Percentiles rank a stretch among this genome's conserved stretches.
phyloP scores from a whole-genome alignment of 2,888 invertebrate species.

The Cataglyphis rosenhaueri region DNA sequence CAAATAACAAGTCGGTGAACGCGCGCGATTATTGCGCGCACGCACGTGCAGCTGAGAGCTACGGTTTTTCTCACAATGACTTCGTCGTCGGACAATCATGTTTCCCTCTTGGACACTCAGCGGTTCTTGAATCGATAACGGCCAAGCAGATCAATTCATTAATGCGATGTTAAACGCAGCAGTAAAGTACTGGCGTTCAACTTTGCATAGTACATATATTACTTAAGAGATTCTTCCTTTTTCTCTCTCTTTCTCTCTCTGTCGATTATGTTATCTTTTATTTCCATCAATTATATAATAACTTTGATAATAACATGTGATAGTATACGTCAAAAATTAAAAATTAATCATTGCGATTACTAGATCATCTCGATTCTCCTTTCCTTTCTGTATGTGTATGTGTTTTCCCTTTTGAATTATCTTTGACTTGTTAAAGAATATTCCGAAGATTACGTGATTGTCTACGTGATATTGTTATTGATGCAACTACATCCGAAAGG shows the following conservation, averaged over 20 bases:
- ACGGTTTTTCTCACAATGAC: slow-evolving; percentile 11
- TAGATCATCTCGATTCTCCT: not conserved
- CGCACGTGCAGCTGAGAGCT: slow-evolving; percentile 28
- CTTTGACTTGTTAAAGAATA: not conserved
- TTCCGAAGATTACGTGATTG: not conserved
- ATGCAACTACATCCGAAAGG: not conserved
- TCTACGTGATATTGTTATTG: not conserved
- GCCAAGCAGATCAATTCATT: not conserved
- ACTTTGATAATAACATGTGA: not conserved
- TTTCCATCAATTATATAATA: not conserved
- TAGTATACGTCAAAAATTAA: not conserved
- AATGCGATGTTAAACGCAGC: not conserved
- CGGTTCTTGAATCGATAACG: not conserved
- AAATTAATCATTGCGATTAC: no score
- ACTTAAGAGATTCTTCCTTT: not conserved
- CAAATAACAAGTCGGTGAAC: slow-evolving; percentile 69
- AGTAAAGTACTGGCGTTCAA: not conserved
- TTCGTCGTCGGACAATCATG: slow-evolving; percentile 9
- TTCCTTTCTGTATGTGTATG: not conserved
- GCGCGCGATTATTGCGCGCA: slow-evolving; percentile 60
- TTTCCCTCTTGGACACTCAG: not conserved
- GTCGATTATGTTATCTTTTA: not conserved
- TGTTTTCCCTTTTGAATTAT: not conserved
- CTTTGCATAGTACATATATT: not conserved
- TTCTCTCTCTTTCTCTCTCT: not conserved